These are phyloP conservation scores for Adrianichthys oophorus DNA, from an alignment of 2,797 vertebrate species.

Conservation along the genomic window DNA sequence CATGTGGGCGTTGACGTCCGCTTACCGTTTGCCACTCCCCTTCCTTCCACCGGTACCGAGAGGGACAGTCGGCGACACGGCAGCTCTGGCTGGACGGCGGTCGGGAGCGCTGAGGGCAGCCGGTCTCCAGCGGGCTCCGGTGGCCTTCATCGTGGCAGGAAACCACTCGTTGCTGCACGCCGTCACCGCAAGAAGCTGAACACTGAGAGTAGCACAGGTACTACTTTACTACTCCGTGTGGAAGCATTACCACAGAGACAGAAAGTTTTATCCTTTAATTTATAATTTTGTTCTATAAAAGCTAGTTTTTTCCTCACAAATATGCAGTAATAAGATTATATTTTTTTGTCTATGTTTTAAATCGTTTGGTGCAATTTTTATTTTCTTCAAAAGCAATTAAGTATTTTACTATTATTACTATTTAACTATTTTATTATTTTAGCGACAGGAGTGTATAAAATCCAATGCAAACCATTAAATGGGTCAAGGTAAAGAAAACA, in stretches of 20 bases:
- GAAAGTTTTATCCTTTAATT: neutral
- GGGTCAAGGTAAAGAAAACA: too few relatives aligned
- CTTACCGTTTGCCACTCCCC: conserved; percentile 89
- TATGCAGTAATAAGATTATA: too few relatives aligned
- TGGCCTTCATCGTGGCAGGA: conserved; percentile 78
- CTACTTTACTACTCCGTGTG: conserved; percentile 24
- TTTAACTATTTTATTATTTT: too few relatives aligned
- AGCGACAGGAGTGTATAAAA: too few relatives aligned
- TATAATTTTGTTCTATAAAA: neutral
- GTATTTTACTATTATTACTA: too few relatives aligned
- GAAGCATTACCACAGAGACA: neutral
- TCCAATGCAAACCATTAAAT: too few relatives aligned
- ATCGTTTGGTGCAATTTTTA: too few relatives aligned
- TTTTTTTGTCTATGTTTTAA: too few relatives aligned
- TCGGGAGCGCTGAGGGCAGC: conserved; percentile 73
- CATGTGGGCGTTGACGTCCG: neutral
- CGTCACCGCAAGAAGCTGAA: conserved; percentile 86
- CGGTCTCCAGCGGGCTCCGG: conserved; percentile 67
- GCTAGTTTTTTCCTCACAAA: too few relatives aligned
- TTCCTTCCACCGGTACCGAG: conserved; percentile 83
- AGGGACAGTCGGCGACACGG: conserved; percentile 75
- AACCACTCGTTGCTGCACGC: conserved; percentile 81
- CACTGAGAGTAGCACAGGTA: conserved; percentile 80
- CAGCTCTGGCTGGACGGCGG: conserved; percentile 82
- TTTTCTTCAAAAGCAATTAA: too few relatives aligned